These are phyloP conservation scores for Oreamnos americanus DNA, from an alignment of 2,113 vertebrate genomes.

Conservation along the genomic window DNA sequence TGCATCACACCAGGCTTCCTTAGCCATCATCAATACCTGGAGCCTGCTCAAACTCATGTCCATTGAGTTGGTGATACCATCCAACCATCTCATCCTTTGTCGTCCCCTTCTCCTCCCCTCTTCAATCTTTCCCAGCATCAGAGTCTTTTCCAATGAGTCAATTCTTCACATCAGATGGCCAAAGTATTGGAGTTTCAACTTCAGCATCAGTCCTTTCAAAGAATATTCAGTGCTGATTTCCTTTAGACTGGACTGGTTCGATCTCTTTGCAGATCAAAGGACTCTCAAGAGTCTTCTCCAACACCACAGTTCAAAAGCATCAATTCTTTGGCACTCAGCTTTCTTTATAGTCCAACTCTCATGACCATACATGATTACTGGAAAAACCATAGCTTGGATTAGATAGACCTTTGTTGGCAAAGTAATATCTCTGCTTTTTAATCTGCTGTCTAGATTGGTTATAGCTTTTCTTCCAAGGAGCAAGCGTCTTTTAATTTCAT, in stretches of 20 bases:
- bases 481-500: not conserved
- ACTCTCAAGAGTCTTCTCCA: not conserved
- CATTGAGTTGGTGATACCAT: not conserved
- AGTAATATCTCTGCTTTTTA: not conserved
- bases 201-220: not conserved
- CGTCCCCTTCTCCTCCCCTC: not conserved
- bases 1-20: not conserved
- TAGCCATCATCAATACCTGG: not conserved
- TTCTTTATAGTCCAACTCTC: not conserved
- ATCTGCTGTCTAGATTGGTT: not conserved
- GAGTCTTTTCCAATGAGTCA: not conserved
- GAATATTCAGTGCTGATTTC: not conserved
- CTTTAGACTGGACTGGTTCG: not conserved
- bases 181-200: not conserved
- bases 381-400: not conserved
- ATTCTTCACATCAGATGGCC: not conserved
- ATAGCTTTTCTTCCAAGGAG: not conserved
- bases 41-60: not conserved
- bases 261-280: not conserved
- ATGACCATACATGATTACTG: not conserved
- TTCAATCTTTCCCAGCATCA: not conserved
- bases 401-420: not conserved
- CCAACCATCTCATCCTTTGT: not conserved
- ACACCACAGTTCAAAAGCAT: not conserved
- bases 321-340: fast-evolving